Evolutionary conservation across 2,113 vertebrate species (phyloP).

Genomic region (Limanda limanda): DNA sequence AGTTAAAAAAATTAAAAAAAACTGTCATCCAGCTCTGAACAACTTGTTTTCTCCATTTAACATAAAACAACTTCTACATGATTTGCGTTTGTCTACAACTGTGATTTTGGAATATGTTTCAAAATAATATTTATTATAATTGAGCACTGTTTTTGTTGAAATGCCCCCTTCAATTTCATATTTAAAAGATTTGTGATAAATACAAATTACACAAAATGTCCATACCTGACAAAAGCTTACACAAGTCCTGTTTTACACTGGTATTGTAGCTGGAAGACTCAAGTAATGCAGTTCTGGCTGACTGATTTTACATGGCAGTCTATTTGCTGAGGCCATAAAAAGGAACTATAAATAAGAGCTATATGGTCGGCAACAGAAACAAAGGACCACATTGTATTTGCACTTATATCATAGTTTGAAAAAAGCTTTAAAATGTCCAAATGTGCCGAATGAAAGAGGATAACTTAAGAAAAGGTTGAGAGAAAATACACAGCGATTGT

Average conservation of each 20-base stretch:
- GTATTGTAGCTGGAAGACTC: slow-evolving; percentile 20
- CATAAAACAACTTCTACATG: neutral
- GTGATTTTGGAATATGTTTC: neutral
- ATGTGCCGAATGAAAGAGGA: neutral
- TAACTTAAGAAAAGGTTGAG: neutral
- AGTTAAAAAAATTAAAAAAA: neutral
- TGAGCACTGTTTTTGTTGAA: neutral
- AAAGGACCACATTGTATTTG: slow-evolving; percentile 25
- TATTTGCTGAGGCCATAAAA: slow-evolving; percentile 46
- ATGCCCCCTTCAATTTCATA: neutral
- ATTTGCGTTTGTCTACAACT: neutral
- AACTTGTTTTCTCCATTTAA: neutral
- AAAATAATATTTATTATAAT: neutral
- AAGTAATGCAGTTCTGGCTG: slow-evolving; percentile 27
- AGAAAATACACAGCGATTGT: neutral
- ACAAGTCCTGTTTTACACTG: neutral
- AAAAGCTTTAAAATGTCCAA: too few relatives aligned
- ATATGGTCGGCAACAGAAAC: slow-evolving; percentile 25
- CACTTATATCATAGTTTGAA: neutral
- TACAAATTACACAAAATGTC: neutral
- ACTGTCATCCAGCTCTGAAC: neutral
- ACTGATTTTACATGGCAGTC: slow-evolving; percentile 46
- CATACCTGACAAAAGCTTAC: neutral
- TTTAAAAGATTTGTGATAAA: too few relatives aligned
- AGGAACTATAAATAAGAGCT: slow-evolving; percentile 31